Evolutionary conservation across 2,888 invertebrate species (phyloP), one percentile per base, ranked within the genome.

Genomic region (Trachelus stipa): DNA sequence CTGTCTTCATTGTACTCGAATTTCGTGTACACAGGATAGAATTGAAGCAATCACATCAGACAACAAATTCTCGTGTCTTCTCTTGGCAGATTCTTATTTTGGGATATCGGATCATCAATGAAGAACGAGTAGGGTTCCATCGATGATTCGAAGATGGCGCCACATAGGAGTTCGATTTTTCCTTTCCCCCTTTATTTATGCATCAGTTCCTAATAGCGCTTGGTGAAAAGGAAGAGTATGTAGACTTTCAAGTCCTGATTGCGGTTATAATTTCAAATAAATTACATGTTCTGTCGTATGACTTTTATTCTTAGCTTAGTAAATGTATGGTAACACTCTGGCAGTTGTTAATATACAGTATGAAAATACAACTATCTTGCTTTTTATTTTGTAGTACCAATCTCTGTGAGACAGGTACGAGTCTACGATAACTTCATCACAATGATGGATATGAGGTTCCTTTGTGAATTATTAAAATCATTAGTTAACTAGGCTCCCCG

Each of bases 1-100:
- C 97, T 69, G 94, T 94, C 92, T 95, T 96, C 97, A 97, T 97
- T 79, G 87, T 94, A 56, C 23, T 56, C 56, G 56, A 56, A 9
- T 56, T 56, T 56, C 56, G 23, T 75, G 75, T 35, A 74, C 74
- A 12, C 71, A 6, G 71, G 12, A 34, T 71, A 71, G 31, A 71
- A 71, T 56, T 9, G 23, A 40, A 40, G 4, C 1, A 40, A 56
- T 56, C 56, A 56, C 56, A 56, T 56, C 56, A 56, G 56, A 56
- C 56, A 56, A 9, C 23, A 23, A 23, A 9, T 56, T 23, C 23
- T 56, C 23, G 56, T 56, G 56, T 9, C 56, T 56, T 56, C 56
- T 23, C 56, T 56, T 23, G 56, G 15, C 4, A 56, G 56, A 56
- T 23, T 56, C 23, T 56, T 56, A 56, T 23, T 56, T 56, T 56